These are phyloP conservation scores for Phaedon cochleariae DNA, from an alignment of 2,888 invertebrate genomes.

Conservation along the genomic window DNA sequence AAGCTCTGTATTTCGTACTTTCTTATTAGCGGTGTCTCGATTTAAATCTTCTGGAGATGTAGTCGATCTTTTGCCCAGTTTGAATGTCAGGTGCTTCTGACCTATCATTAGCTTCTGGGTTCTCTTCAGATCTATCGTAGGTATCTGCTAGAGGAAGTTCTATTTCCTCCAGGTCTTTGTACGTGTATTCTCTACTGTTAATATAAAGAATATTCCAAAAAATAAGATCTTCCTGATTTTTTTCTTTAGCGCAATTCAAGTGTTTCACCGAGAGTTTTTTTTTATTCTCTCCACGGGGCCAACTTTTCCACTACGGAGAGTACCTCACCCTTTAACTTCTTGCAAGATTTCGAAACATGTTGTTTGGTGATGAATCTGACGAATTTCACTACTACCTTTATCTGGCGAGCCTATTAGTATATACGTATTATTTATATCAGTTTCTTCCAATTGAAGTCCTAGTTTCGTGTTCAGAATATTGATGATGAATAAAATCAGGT, in stretches of 20 bases:
- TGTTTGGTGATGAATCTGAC: background rate
- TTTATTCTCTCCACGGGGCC: background rate
- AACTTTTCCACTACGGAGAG: background rate
- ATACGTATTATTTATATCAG: background rate
- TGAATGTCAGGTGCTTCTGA: no score
- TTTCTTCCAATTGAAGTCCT: background rate
- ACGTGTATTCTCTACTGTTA: background rate
- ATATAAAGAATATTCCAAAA: background rate
- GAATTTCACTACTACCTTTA: constrained; percentile 8
- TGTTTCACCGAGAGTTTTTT: background rate
- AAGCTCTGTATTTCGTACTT: no score
- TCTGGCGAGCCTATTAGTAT: background rate
- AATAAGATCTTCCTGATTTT: background rate
- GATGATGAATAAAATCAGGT: background rate
- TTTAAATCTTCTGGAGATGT: no score
- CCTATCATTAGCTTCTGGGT: no score
- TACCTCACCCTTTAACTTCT: background rate
- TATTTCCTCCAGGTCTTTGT: background rate
- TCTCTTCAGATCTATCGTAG: no score
- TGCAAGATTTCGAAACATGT: background rate
- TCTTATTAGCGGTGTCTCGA: no score
- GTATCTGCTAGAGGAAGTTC: no score
- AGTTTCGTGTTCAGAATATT: background rate
- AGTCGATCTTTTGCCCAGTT: no score
- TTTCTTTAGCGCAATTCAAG: background rate